Conservation (phyloP, 2,113 vertebrate genomes). For the Ammospiza nelsoni region DNA sequence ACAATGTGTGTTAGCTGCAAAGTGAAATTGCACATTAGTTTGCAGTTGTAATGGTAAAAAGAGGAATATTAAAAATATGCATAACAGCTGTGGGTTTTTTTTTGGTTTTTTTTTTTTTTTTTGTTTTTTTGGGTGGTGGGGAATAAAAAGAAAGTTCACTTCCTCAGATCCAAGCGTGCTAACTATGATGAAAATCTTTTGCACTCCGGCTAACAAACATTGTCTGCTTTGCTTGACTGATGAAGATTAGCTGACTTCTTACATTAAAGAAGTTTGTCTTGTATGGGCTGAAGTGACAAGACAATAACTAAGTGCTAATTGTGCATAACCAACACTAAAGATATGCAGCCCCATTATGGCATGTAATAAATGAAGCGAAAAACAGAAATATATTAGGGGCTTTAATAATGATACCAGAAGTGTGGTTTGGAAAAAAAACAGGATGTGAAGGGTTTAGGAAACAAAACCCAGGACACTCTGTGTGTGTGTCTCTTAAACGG, state of each 20-base stretch:
- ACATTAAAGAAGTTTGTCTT: slow-evolving; percentile 86
- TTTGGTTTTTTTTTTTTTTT: not conserved
- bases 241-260: slow-evolving; percentile 90
- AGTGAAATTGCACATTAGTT: not conserved
- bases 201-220: slow-evolving; percentile 73
- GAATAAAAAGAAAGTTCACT: not conserved
- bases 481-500: slow-evolving; percentile 58
- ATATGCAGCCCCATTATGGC: slow-evolving; percentile 75
- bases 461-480: slow-evolving; percentile 44
- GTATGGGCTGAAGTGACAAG: slow-evolving; percentile 85
- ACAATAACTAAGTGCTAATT: slow-evolving; percentile 92
- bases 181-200: slow-evolving; percentile 78
- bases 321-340: slow-evolving; percentile 86
- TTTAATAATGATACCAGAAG: slow-evolving; percentile 75
- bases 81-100: not conserved
- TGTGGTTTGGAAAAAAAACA: slow-evolving; percentile 39
- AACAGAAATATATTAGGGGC: slow-evolving; percentile 76
- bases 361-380: slow-evolving; percentile 78
- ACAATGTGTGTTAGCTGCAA: not conserved
- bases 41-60: not conserved
- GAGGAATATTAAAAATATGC: not conserved
- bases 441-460: slow-evolving; percentile 68
- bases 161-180: slow-evolving; percentile 41
- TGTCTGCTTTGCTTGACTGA: slow-evolving; percentile 80
- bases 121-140: not conserved